Conservation (phyloP, 1,140 invertebrate genomes). For the Alviniconcha marisindica region DNA sequence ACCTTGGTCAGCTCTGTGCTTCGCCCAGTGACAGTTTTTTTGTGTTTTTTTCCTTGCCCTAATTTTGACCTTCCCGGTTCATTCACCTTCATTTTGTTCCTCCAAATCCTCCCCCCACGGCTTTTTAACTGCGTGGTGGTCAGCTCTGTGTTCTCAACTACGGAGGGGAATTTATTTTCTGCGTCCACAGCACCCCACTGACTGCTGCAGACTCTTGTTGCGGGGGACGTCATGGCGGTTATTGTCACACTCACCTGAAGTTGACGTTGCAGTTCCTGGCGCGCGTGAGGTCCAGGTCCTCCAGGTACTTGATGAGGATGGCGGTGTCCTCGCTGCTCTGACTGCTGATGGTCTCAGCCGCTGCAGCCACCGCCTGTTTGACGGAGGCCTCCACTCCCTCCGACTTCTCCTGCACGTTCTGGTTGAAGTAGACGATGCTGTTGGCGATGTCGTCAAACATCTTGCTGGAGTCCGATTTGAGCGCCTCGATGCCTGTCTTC, state of each 20-base stretch:
- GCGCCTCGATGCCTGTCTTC: background rate
- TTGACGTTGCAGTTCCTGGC: conserved; percentile 30
- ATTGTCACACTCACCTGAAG: background rate
- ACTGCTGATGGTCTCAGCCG: background rate
- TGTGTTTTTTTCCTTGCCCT: no score
- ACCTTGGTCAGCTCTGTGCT: no score
- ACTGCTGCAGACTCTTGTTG: no score
- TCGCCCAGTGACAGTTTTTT: no score
- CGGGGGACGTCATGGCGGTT: no score
- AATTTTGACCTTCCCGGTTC: no score
- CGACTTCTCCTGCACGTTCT: conserved; percentile 41
- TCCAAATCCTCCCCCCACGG: no score
- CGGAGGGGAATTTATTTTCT: no score
- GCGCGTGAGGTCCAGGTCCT: background rate
- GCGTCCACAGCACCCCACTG: no score
- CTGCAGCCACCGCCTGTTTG: background rate
- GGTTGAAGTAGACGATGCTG: conserved; percentile 45
- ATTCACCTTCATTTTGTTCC: no score
- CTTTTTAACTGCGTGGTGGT: no score
- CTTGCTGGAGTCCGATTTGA: conserved; percentile 1
- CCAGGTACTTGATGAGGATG: background rate
- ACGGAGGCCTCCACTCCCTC: conserved; percentile 14
- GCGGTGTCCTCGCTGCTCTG: background rate
- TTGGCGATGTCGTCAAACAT: conserved; percentile 53
- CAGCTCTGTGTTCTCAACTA: no score